These are phyloP conservation scores for Dicyrtoma fusca DNA, from an alignment of 2,888 invertebrate species.

Conservation along the genomic window DNA sequence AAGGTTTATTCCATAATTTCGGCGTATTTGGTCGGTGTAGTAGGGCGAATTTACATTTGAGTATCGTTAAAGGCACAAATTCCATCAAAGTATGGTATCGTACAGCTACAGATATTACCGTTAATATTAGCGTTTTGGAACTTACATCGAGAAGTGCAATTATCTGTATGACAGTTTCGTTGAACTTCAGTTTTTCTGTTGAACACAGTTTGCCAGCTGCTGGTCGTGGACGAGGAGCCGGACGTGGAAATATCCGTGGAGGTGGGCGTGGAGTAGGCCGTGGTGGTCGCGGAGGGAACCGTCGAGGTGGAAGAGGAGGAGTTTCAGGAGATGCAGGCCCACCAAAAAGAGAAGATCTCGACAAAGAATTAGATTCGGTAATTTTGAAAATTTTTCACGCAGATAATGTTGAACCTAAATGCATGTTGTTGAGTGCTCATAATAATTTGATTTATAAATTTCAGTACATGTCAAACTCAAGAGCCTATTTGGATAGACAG, in stretches of 20 bases:
- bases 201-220: slow-evolving; percentile 1
- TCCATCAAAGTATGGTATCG: too few relatives aligned
- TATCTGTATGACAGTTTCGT: not conserved
- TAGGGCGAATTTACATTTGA: too few relatives aligned
- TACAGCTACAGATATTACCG: too few relatives aligned
- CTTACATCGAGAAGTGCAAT: too few relatives aligned
- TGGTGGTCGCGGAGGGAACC: slow-evolving; percentile 25
- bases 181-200: not conserved
- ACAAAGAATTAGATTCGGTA: slow-evolving; percentile 48
- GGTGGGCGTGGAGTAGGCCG: slow-evolving; percentile 21
- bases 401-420: not conserved
- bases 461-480: slow-evolving; percentile 51
- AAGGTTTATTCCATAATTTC: too few relatives aligned
- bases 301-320: not conserved
- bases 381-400: not conserved
- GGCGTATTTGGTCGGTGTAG: too few relatives aligned
- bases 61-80: too few relatives aligned
- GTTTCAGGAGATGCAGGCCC: slow-evolving; percentile 17
- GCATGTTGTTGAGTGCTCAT: not conserved
- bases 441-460: not conserved
- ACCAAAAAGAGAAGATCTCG: slow-evolving; percentile 43
- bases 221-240: not conserved
- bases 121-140: too few relatives aligned
- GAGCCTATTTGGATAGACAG: slow-evolving; percentile 48
- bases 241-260: slow-evolving; percentile 2